Evolutionary conservation across 2,888 invertebrate species (phyloP).

Genomic region (Ceraclea dissimilis): DNA sequence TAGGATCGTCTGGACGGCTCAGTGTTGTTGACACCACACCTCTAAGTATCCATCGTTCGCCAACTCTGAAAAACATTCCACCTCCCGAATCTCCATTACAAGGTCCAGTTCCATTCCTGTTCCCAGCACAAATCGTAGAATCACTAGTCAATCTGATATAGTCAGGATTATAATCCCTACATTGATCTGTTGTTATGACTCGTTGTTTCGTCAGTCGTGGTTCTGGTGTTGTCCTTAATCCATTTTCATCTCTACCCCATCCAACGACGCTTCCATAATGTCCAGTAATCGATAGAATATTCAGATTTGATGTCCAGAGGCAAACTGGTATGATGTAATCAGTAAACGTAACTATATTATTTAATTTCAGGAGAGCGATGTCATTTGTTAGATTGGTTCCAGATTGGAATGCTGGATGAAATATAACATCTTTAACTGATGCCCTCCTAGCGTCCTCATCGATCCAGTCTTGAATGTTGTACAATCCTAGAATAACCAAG

Average conservation of each 20-base stretch:
- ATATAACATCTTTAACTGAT: constrained; percentile 24
- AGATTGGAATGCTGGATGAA: constrained; percentile 26
- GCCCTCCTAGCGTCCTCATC: constrained; percentile 25
- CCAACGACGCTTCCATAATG: constrained; percentile 45
- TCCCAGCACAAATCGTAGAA: constrained; percentile 42
- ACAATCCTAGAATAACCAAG: constrained; percentile 26
- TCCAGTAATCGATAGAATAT: constrained; percentile 6
- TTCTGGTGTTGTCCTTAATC: constrained; percentile 31
- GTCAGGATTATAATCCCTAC: constrained; percentile 38
- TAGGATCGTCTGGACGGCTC: constrained; percentile 23
- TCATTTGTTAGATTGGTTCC: constrained; percentile 27
- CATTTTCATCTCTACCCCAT: constrained; percentile 43
- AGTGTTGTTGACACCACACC: constrained; percentile 46
- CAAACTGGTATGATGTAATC: constrained; percentile 11
- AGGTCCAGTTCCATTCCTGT: constrained; percentile 32
- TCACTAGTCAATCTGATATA: constrained; percentile 36
- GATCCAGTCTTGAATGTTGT: constrained; percentile 26
- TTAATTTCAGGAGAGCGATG: constrained; percentile 29
- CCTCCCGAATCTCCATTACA: constrained; percentile 45
- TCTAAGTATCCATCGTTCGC: constrained; percentile 40
- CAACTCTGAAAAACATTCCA: constrained; percentile 35
- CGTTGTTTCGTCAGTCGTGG: constrained; percentile 35
- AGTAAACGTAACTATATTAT: not conserved
- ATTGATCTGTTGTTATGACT: constrained; percentile 44
- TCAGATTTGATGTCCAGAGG: constrained; percentile 8